Base-by-base conservation (phyloP, 1,140 invertebrate genomes). In the Macrobrachium rosenbergii region DNA sequence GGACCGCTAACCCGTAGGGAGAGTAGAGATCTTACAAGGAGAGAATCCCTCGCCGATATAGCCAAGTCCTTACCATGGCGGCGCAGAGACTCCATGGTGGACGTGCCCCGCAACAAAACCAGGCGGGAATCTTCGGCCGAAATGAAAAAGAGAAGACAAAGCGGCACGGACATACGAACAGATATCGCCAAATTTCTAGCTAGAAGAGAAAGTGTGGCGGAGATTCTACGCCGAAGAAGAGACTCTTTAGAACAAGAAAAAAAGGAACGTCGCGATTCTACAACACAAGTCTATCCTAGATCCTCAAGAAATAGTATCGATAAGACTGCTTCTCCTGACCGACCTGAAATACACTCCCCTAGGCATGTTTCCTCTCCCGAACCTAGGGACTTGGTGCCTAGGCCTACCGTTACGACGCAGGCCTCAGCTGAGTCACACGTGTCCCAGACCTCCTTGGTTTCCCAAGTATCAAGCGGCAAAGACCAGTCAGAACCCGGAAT, bases 11-110 rank as follows among this genome's bases (percentile, higher is more conserved):
- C 64, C 28, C 81, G 89, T 17, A 64, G 89, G 64, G 89, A 89
- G 73, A 89, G 89, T 82, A 67, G 85, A 8, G 88, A 89, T 88
- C 85, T 97, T 8, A 95, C 94, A 78, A 93, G 96, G 5, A 94
- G 96, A 59, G 96, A 97, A 91, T 97, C 96, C 1, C 92, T 97
- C 60, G 96, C 96, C 60, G 96, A 97, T 90, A 93, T 97, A 37
- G 95, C 94, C 67, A 91, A 96, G 93, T 91, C 90, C n/a, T 87
- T 91, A 60, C 91, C 91, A 58, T 91, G 91, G 91, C 78, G 90
- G 45, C 86, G 90, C 77, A 89, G 91, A 69, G 91, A 91, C 69
- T 91, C 91, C 78, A 90, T 90, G 88, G 82, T 88, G 45, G 90
- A 90, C 7, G 83, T 89, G 14, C 88, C 89, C 17, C 87, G 88